Conservation (phyloP, 2,113 vertebrate species). For the Pseudorhombus dupliciocellatus region DNA sequence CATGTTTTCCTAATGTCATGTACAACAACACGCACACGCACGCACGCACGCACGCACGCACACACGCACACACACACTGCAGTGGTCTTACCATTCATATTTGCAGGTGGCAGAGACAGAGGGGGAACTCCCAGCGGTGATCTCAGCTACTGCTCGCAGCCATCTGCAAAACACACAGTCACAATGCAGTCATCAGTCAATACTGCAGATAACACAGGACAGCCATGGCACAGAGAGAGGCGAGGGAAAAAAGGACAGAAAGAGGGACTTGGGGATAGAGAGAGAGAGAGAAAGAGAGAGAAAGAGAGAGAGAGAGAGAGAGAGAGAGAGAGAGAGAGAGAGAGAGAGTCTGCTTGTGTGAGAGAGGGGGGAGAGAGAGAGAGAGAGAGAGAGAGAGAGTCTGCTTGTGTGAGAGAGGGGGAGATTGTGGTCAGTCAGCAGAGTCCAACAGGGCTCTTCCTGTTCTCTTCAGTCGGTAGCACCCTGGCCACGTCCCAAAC, state of each 20-base stretch:
- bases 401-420: not conserved
- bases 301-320: conserved; percentile 22
- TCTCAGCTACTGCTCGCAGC: conserved; percentile 68
- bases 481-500: conserved; percentile 62
- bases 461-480: conserved; percentile 49
- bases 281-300: conserved; percentile 16
- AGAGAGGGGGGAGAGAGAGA: conserved; percentile 26
- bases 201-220: conserved; percentile 65
- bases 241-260: conserved; percentile 24
- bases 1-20: not conserved
- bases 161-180: conserved; percentile 77
- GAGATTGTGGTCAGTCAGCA: conserved; percentile 71
- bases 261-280: conserved; percentile 12
- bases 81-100: conserved; percentile 77
- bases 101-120: conserved; percentile 50
- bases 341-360: not conserved
- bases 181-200: conserved; percentile 65
- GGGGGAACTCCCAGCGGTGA: conserved; percentile 50
- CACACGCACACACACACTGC: conserved; percentile 20
- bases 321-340: conserved; percentile 16
- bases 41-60: conserved; percentile 26
- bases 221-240: conserved; percentile 34
- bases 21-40: not conserved
- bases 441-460: conserved; percentile 73
- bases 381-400: conserved; percentile 25